Base-by-base conservation (phyloP, 1,140 invertebrate genomes). In the Neotoxoptera formosana region DNA sequence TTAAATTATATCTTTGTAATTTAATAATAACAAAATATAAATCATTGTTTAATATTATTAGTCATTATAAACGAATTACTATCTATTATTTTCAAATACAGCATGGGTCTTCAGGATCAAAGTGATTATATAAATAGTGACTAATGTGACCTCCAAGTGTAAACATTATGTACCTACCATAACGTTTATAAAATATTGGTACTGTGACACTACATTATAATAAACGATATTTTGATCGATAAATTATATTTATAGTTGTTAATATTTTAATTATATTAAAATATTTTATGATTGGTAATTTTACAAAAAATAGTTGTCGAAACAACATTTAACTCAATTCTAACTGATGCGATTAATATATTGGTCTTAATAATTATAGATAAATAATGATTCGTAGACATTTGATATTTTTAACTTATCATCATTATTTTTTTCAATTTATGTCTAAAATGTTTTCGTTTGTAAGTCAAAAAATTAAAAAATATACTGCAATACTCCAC, bases 401-500 rank as follows among this genome's bases (percentile, higher is more conserved):
- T 41, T 41, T 41, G 41, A 41, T 41, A 41, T 41, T 53, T 67
- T 67, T 11, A 4, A 67, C 30, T 30, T 30, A n/a, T 30, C 25
- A 14, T 67, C 30, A n/a, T 41, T 4, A n/a, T 14, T 67, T 14
- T 67, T 67, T 60, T 60, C 0, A 20, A 53, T 30, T 11, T 30
- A 60, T 30, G 25, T 60, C 8, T 60, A 30, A 30, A 30, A 30
- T 0, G 25, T 60, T 60, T 60, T 30, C 25, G 0, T 56, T 56
- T 56, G 21, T 1, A 56, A 30, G 9, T 67, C 3, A 67, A 67
- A 67, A 14, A 14, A 4, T 53, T 76, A 17, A 1, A 76, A 76
- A 14, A 34, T n/a, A 1, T n/a, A 76, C n/a, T n/a, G 2, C 0
- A 76, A n/a, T 0, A 6, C 1, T 76, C 11, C 0, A 2, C 7